Base-by-base conservation (phyloP, 2,888 invertebrate genomes). In the Oxystoma pomonae region DNA sequence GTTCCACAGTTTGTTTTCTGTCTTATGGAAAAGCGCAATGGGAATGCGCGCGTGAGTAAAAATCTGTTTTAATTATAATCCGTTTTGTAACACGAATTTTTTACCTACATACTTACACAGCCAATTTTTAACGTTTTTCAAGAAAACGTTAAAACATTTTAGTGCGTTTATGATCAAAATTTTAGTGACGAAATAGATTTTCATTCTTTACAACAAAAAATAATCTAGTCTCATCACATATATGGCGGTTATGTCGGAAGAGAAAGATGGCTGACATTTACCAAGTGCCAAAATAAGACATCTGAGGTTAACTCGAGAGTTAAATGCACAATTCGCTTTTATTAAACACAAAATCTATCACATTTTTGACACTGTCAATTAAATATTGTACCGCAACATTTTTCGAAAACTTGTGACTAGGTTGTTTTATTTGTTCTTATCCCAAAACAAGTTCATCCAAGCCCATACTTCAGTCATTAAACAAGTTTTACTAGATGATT, bases 21-120 rank as follows among this genome's bases (percentile, higher is more conserved):
- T 70, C 71, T 71, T 72, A 73, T 69, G 74, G 73, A 72, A 69
- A 70, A 71, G 66, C 72, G 64, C 72, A 73, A 67, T 75, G 75
- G 75, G 71, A 71, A 66, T 75, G 75, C 72, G 74, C 74, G 69
- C 75, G 75, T 75, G 74, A 75, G 75, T 75, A 75, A 71, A 65
- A 66, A 17, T 50, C 50, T n/a, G 50, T n/a, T n/a, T n/a, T n/a
- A n/a, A n/a, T n/a, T n/a, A n/a, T n/a, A n/a, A n/a, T n/a, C n/a
- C n/a, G n/a, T n/a, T n/a, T n/a, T n/a, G n/a, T n/a, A n/a, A n/a
- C n/a, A n/a, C 3, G 12, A 35, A 35, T 12, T 7, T 35, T 35
- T 35, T 35, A 35, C 35, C 35, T 35, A 35, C 35, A 7, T 35
- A 35, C 35, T 7, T 7, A 35, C 35, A 35, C 35, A 35, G 35